phyloP scores from a whole-genome alignment of 2,888 invertebrate species.

The Pardosa pseudoannulata region DNA sequence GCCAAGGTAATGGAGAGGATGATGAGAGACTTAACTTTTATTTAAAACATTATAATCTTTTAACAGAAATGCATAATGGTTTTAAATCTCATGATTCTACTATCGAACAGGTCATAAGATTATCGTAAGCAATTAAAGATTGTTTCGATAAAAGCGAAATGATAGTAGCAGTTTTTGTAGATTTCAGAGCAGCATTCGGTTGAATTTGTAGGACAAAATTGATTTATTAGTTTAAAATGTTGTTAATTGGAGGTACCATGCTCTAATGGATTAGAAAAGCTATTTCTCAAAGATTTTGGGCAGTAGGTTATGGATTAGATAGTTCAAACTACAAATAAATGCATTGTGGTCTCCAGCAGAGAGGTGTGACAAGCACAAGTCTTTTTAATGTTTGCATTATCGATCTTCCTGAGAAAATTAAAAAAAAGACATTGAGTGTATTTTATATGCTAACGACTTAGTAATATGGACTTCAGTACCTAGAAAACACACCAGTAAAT shows the following conservation, averaged over 20 bases:
- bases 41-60: neutral
- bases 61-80: neutral
- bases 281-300: neutral
- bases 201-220: neutral
- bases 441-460: slow-evolving; percentile 7
- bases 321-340: neutral
- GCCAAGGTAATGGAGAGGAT: slow-evolving; percentile 16
- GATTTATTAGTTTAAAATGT: neutral
- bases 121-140: slow-evolving; percentile 4
- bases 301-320: slow-evolving; percentile 6
- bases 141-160: neutral
- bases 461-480: slow-evolving; percentile 10
- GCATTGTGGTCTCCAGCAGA: slow-evolving; percentile 12
- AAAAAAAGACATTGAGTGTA: slow-evolving; percentile 8
- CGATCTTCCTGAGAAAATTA: neutral
- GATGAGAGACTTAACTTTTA: neutral
- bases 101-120: neutral
- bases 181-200: slow-evolving; percentile 8
- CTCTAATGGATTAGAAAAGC: neutral
- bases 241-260: neutral
- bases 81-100: neutral
- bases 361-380: slow-evolving; percentile 14
- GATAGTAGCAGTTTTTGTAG: slow-evolving; percentile 5
- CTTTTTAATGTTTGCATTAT: neutral
- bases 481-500: neutral